These are phyloP conservation scores for Norana najaformis DNA, from an alignment of 2,888 invertebrate genomes.

Conservation along the genomic window DNA sequence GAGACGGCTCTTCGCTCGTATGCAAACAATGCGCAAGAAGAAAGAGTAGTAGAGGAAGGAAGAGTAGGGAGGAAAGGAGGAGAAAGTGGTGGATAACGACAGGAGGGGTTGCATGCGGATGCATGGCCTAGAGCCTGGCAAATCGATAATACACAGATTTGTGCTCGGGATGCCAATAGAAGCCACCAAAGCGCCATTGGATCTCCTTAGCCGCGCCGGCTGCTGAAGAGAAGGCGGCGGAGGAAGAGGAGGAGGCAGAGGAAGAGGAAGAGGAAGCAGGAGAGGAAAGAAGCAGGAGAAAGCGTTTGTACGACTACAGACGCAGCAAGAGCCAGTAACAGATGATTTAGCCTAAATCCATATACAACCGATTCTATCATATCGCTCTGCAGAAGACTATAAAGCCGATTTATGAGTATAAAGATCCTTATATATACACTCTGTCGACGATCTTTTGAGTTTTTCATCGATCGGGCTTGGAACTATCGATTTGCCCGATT, in stretches of 20 bases:
- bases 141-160: conserved; percentile 8
- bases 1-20: not conserved
- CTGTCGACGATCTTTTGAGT: no score
- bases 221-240: not conserved
- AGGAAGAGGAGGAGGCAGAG: not conserved
- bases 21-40: not conserved
- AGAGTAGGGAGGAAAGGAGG: not conserved
- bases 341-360: not conserved
- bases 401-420: not conserved
- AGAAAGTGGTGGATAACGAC: not conserved
- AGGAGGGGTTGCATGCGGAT: not conserved
- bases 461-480: no score
- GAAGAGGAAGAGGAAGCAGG: not conserved
- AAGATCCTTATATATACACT: no score
- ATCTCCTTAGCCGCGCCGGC: not conserved
- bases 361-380: not conserved
- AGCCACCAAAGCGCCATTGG: not conserved
- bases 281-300: not conserved
- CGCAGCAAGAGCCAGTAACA: not conserved
- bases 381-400: not conserved
- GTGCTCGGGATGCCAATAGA: not conserved
- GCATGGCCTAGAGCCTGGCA: not conserved
- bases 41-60: not conserved
- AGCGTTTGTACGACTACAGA: not conserved
- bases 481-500: no score